A percentile compares a stretch with the other conserved stretches of the same genome.
Conservation (phyloP, 2,113 vertebrate species). For the Solenodon paradoxus region DNA sequence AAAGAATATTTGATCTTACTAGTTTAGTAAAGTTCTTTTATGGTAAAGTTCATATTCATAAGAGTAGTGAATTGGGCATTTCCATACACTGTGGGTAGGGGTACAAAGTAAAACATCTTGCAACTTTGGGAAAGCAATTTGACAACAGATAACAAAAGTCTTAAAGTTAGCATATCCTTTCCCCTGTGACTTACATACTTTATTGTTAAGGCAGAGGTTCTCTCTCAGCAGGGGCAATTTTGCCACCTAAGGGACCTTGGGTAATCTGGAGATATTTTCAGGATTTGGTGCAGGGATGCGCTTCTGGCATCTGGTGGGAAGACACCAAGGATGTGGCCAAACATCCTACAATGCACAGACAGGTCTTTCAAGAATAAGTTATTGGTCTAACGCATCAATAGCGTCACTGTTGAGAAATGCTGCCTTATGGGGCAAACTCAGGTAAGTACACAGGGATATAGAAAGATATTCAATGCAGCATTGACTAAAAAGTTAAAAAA, state of each 20-base stretch:
- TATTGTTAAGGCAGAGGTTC: not conserved
- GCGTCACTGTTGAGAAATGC: not conserved
- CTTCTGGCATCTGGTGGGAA: no score
- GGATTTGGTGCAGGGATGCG: fast-evolving
- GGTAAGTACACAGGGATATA: not conserved
- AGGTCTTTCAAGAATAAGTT: not conserved
- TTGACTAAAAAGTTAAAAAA: not conserved
- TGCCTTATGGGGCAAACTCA: not conserved
- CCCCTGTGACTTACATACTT: not conserved
- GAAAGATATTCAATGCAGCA: not conserved
- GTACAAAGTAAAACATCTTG: not conserved
- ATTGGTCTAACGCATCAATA: not conserved
- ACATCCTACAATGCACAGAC: not conserved
- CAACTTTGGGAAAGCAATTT: not conserved
- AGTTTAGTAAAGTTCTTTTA: not conserved
- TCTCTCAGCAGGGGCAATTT: not conserved
- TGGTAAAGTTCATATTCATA: not conserved
- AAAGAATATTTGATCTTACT: not conserved
- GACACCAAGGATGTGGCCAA: not conserved
- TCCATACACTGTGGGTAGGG: not conserved
- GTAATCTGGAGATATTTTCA: not conserved
- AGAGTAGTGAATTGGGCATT: not conserved
- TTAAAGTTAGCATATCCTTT: not conserved
- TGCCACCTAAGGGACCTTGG: not conserved
- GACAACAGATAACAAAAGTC: not conserved